Evolutionary conservation across 2,888 invertebrate genomes (phyloP), one percentile per base, ranked within the genome.

Genomic region (Latheticus oryzae): DNA sequence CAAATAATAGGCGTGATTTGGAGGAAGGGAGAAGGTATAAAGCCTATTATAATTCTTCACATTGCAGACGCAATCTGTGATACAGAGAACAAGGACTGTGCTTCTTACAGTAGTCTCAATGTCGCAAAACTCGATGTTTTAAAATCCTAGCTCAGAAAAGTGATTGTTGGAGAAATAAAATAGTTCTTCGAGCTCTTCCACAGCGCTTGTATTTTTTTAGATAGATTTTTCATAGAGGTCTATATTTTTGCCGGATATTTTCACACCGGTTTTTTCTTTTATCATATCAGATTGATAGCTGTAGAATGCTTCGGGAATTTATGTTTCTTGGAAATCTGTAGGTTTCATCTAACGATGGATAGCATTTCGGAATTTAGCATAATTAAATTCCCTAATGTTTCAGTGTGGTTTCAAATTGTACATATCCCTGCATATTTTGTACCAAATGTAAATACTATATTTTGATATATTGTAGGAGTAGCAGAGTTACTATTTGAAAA

Each of bases 51-150:
- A 33, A 33, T 65, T 65, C 65, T 67, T 70, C 64, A 70, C 60
- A 73, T 76, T 77, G 71, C 77, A 78, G 77, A 78, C 74, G 67
- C 71, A 69, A 73, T 76, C 77, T 79, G 79, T 79, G 78, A 78
- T 78, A 78, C 76, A 77, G 79, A 79, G 78, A 79, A 76, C 69
- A 79, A 75, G 79, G 78, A 79, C 79, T 79, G 78, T 73, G 74
- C 73, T 72, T 72, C 68, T 58, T 63, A 65, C 63, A 65, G 67
- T 69, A 70, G 72, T 65, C 58, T 55, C 54, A 45, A 48, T 55
- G 50, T 59, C 42, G 43, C 48, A 48, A 47, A 45, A 17, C n/a
- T 57, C 28, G 37, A 38, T 50, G 57, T 57, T 35, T 35, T 30
- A 17, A 17, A n/a, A n/a, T n/a, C 8, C 28, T 45, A 45, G 45